Base-by-base conservation (phyloP, 1,140 invertebrate species). In the Macrocentrus cingulum region DNA sequence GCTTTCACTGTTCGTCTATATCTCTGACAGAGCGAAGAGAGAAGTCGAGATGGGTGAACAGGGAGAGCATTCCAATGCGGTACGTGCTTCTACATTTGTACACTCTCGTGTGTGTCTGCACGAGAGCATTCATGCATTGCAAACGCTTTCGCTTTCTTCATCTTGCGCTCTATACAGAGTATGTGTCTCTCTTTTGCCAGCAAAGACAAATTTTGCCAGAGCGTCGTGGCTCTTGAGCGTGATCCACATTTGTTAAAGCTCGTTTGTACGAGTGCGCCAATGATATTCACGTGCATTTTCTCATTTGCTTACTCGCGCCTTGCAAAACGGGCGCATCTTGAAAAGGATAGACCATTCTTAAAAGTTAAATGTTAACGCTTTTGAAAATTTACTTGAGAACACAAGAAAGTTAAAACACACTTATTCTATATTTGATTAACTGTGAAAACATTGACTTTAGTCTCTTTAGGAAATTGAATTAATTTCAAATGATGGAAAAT, bases 201-300 rank as follows among this genome's bases (percentile, higher is more conserved):
- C 59, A 61, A 64, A 66, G 61, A 51, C 50, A 59, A 61, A 60
- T 68, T 71, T 69, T 65, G 53, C 16, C 20, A n/a, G 9, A 56
- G 59, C 29, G 39, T 18, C 42, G 59, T n/a, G 63, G 66, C 61
- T 55, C 61, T 65, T 54, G 50, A 65, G 61, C 66, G 62, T 64
- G 61, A 61, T 62, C 46, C 53, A 55, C 53, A 53, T 48, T 58
- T 57, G 56, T 58, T 36, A 23, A 62, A 58, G 56, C 56, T 63
- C 65, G 39, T 63, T 56, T 54, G 61, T 62, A 51, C 46, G 56
- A 61, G 64, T 20, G 49, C 49, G 49, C 22, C 18, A 29, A 51
- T 19, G 32, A 20, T 36, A 34, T 16, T 16, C 15, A 36, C 49
- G 46, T 39, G 36, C 37, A 11, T 45, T 58, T 52, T 51, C 37